Evolutionary conservation across 2,797 vertebrate genomes (phyloP).

Genomic region (Diglossa cyanea): DNA sequence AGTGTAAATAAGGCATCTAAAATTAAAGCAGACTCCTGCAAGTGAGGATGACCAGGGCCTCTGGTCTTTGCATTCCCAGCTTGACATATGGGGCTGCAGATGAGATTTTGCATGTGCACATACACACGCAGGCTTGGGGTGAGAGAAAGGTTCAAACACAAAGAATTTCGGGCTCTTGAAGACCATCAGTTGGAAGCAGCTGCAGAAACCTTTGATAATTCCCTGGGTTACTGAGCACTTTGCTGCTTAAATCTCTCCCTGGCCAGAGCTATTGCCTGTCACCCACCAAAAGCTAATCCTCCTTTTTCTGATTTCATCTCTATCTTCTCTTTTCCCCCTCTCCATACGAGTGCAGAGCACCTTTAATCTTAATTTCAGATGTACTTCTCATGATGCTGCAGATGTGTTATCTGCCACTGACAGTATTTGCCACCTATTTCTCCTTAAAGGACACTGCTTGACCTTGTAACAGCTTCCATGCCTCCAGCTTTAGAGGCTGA

Average conservation of each 20-base stretch:
- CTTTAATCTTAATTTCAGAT: slow-evolving; percentile 59
- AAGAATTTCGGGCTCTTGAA: not conserved
- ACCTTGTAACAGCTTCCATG: slow-evolving; percentile 50
- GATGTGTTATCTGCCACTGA: slow-evolving; percentile 13
- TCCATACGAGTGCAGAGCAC: not conserved
- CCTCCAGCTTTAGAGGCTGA: slow-evolving; percentile 18
- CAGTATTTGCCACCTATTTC: slow-evolving; percentile 5
- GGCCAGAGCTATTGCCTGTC: slow-evolving; percentile 17
- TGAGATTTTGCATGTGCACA: not conserved
- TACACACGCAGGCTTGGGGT: not conserved
- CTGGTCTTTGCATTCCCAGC: not conserved
- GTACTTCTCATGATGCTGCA: not conserved
- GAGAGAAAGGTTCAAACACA: not conserved
- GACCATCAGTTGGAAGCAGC: not conserved
- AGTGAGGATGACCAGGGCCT: not conserved
- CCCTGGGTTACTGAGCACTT: not conserved
- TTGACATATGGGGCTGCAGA: not conserved
- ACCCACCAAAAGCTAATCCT: slow-evolving; percentile 29
- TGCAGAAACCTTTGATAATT: not conserved
- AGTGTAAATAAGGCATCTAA: not conserved
- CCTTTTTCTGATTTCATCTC: slow-evolving; percentile 8
- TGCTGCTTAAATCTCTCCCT: not conserved
- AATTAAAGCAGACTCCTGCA: not conserved
- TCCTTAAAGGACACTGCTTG: slow-evolving; percentile 49
- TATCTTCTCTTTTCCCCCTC: not conserved